Conservation (phyloP, 2,797 vertebrate genomes). For the Naso thynnoides region DNA sequence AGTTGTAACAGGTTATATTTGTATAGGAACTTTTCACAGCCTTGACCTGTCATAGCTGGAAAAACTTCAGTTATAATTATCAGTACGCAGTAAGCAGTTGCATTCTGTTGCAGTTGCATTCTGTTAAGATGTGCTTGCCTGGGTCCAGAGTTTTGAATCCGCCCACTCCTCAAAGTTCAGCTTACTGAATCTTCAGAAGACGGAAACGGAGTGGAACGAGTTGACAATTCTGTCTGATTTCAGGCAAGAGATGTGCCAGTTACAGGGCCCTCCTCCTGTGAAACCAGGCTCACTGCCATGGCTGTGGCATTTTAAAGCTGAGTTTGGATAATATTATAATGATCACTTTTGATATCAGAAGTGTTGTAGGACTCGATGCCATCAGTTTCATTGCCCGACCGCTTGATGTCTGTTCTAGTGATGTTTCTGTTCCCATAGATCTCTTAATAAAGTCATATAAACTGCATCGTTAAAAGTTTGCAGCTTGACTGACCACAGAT, state of each 20-base stretch:
- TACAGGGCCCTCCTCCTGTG: slow-evolving; percentile 3
- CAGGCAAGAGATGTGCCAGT: not conserved
- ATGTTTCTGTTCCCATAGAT: no score
- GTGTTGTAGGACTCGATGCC: not conserved
- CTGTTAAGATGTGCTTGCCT: not conserved
- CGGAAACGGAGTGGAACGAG: no score
- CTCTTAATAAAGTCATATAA: no score
- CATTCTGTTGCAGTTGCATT: slow-evolving; percentile 30
- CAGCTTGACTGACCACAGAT: slow-evolving; percentile 36
- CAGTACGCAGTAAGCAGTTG: no score
- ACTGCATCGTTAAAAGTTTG: slow-evolving; percentile 42
- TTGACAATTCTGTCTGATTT: no score
- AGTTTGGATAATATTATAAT: not conserved
- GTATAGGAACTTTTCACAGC: slow-evolving; percentile 21
- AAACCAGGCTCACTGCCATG: slow-evolving; percentile 10
- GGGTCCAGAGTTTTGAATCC: no score
- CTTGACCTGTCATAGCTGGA: slow-evolving; percentile 5
- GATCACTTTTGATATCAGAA: slow-evolving; percentile 15
- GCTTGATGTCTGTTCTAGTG: not conserved
- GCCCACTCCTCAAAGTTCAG: no score
- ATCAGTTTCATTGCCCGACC: not conserved
- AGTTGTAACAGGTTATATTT: slow-evolving; percentile 3
- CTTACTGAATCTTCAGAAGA: no score
- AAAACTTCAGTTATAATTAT: slow-evolving; percentile 4
- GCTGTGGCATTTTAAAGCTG: not conserved